Evolutionary conservation across 2,888 invertebrate genomes (phyloP), one percentile per base, ranked within the genome.

Genomic region (Hemaris fuciformis): DNA sequence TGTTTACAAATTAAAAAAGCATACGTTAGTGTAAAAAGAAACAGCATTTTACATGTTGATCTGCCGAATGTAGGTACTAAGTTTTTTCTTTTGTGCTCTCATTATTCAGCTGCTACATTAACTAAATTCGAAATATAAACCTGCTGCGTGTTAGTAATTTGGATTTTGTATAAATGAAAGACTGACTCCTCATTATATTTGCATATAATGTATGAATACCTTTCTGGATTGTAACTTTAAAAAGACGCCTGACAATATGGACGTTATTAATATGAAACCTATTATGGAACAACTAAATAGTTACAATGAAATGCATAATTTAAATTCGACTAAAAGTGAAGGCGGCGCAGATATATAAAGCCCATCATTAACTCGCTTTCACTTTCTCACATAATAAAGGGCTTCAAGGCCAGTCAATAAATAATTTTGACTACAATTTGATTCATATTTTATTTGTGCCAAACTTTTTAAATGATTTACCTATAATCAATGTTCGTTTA

Each of bases 341-440:
- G 72, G 76, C 72, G 68, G 65, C 65, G 64, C 75, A 68, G 69
- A 64, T 66, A 69, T 66, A 65, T 70, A 67, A 62, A 69, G 64
- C 69, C 69, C 68, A 68, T 77, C 70, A 79, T 78, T 81, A 77
- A 65, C 64, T 73, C 66, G 79, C 89, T 90, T 89, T 90, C 88
- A 88, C 90, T 89, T 84, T 87, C 79, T 72, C 74, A 65, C 73
- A 71, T 80, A 79, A 84, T 82, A 85, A 87, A 88, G 86, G 87
- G 86, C 80, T 69, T 75, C 84, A 86, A 87, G 88, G 86, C 82
- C 82, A 77, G 70, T 61, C 64, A 64, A 67, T 66, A 66, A 69
- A 74, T 73, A 78, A 80, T 81, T 81, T 74, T 67, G 74, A 73
- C 69, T 72, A 76, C 62, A 69, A 64, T 63, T 64, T 61, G 41